Evolutionary conservation across 2,113 vertebrate species (phyloP).

Genomic region (Anthoscopus minutus): DNA sequence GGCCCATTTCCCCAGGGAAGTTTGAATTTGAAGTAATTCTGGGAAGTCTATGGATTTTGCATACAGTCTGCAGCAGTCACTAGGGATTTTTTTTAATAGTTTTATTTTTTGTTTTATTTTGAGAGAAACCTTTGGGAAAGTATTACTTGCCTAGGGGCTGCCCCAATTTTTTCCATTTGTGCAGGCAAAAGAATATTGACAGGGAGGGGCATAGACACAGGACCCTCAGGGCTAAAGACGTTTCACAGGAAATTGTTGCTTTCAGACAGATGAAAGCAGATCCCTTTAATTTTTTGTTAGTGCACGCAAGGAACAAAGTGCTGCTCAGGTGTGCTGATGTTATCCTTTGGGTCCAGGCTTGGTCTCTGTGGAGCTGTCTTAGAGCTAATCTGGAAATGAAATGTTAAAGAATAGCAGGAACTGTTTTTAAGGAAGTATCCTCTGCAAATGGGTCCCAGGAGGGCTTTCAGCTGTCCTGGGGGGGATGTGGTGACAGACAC

Average conservation of each 20-base stretch:
- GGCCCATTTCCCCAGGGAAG: background rate
- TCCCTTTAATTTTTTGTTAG: background rate
- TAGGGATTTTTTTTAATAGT: background rate
- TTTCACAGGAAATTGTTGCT: slow-evolving; percentile 57
- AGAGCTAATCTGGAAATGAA: background rate
- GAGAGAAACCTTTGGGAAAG: slow-evolving; percentile 26
- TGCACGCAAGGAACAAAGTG: background rate
- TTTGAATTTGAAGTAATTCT: background rate
- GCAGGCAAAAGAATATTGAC: slow-evolving; percentile 8
- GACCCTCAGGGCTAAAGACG: slow-evolving; percentile 1
- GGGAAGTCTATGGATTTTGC: background rate
- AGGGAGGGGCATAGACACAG: background rate
- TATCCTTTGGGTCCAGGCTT: background rate
- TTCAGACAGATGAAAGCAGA: slow-evolving; percentile 41
- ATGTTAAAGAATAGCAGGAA: background rate
- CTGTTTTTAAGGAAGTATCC: rapidly evolving
- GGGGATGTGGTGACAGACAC: rapidly evolving
- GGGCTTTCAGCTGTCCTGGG: rapidly evolving
- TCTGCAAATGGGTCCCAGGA: background rate
- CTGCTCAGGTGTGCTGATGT: background rate
- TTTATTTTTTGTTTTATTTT: slow-evolving; percentile 5
- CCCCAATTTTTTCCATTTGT: slow-evolving; percentile 50
- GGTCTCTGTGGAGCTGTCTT: background rate
- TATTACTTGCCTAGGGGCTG: slow-evolving; percentile 37
- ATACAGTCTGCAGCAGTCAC: background rate